phyloP scores from a whole-genome alignment of 2,113 vertebrate genomes.

The Callorhinus ursinus region DNA sequence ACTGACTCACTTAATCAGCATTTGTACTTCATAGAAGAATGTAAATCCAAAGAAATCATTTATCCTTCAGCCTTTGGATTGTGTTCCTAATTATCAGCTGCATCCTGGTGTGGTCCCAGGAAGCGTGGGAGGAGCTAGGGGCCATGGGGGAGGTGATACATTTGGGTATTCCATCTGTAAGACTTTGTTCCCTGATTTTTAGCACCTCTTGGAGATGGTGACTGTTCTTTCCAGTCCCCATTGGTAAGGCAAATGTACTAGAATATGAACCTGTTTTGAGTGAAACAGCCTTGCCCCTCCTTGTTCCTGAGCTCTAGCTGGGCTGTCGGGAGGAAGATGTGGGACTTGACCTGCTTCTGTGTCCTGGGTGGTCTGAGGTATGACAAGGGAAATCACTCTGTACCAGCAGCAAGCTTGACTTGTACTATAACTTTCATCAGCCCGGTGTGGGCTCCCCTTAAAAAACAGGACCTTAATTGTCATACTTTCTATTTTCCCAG shows the following conservation, averaged over 20 bases:
- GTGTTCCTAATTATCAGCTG: neutral
- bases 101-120: neutral
- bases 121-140: neutral
- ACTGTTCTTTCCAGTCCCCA: neutral
- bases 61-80: neutral
- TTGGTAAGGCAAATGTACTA: neutral
- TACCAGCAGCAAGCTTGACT: neutral
- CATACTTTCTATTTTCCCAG: neutral
- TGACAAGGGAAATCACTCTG: neutral
- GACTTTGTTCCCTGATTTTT: neutral
- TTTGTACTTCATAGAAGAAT: slow-evolving; percentile 15
- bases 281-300: neutral
- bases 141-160: neutral
- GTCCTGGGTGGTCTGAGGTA: neutral
- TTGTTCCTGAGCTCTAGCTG: neutral
- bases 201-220: neutral
- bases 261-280: neutral
- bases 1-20: neutral
- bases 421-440: neutral
- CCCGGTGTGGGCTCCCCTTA: neutral
- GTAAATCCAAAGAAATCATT: slow-evolving; percentile 29
- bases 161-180: neutral
- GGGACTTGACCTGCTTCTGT: neutral
- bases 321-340: neutral
- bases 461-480: neutral